Evolutionary conservation across 2,113 vertebrate genomes (phyloP).

Genomic region (Psittacara wagleri): DNA sequence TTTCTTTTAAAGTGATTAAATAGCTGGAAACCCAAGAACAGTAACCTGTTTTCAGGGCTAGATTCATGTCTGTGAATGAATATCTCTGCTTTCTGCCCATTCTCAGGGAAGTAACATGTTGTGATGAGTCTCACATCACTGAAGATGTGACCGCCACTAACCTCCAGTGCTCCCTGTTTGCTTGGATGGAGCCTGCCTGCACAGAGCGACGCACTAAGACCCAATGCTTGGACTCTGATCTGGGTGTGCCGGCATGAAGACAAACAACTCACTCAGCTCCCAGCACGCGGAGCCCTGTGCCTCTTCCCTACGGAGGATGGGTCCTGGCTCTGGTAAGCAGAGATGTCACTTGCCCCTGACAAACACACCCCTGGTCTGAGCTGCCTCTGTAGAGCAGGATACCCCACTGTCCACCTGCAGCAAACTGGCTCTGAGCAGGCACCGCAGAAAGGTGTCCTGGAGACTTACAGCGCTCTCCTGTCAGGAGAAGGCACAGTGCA

Average conservation of each 20-base stretch:
- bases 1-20: not conserved
- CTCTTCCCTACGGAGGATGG: not conserved
- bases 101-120: not conserved
- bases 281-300: not conserved
- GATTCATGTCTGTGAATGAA: not conserved
- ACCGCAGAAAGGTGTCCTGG: not conserved
- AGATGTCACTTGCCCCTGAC: not conserved
- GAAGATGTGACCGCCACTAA: not conserved
- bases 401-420: not conserved
- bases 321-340: not conserved
- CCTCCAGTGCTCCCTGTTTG: accelerated
- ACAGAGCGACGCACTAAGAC: accelerated
- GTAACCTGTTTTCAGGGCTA: not conserved
- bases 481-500: not conserved
- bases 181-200: not conserved
- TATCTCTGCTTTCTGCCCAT: not conserved
- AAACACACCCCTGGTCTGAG: not conserved
- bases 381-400: not conserved
- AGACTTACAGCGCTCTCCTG: not conserved
- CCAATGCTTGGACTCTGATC: constrained; percentile 33
- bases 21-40: not conserved
- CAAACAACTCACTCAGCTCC: not conserved
- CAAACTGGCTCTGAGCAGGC: not conserved
- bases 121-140: not conserved
- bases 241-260: not conserved